These are phyloP conservation scores for Gambusia affinis DNA, from an alignment of 2,113 vertebrate genomes.

Conservation along the genomic window DNA sequence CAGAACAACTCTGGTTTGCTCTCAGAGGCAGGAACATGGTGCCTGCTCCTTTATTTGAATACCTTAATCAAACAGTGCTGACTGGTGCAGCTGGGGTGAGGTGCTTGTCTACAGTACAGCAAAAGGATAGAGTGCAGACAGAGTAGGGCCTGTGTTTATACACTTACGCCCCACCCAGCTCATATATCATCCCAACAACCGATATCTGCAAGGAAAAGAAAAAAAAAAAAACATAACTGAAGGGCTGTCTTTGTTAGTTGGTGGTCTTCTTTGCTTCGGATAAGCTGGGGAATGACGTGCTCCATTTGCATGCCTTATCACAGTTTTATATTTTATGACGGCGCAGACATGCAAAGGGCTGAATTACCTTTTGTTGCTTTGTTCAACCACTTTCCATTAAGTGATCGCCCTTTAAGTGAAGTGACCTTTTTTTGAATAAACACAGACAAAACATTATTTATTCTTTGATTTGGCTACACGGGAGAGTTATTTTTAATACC, in stretches of 20 bases:
- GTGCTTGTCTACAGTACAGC: constrained; percentile 53
- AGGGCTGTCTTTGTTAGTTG: constrained; percentile 74
- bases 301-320: constrained; percentile 69
- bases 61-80: constrained; percentile 76
- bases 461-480: constrained; percentile 18
- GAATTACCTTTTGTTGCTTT: constrained; percentile 50
- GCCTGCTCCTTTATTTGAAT: constrained; percentile 76
- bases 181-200: constrained; percentile 78
- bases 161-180: constrained; percentile 74
- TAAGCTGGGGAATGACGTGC: constrained; percentile 60
- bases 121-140: constrained; percentile 43
- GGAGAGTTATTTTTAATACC: constrained; percentile 34
- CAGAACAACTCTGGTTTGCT: constrained; percentile 53
- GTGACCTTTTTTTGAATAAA: constrained; percentile 25
- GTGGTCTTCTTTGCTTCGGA: constrained; percentile 67
- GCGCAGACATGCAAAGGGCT: constrained; percentile 41
- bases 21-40: constrained; percentile 65
- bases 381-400: constrained; percentile 29
- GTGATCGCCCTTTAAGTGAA: constrained; percentile 22
- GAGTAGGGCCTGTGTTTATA: constrained; percentile 68
- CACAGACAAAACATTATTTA: constrained; percentile 4
- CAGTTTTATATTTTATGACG: constrained; percentile 59
- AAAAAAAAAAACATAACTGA: constrained; percentile 62
- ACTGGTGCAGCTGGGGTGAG: constrained; percentile 50
- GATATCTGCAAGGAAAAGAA: constrained; percentile 64